Evolutionary conservation across 2,888 invertebrate species (phyloP).

Genomic region (Euspilapteryx auroguttella): DNA sequence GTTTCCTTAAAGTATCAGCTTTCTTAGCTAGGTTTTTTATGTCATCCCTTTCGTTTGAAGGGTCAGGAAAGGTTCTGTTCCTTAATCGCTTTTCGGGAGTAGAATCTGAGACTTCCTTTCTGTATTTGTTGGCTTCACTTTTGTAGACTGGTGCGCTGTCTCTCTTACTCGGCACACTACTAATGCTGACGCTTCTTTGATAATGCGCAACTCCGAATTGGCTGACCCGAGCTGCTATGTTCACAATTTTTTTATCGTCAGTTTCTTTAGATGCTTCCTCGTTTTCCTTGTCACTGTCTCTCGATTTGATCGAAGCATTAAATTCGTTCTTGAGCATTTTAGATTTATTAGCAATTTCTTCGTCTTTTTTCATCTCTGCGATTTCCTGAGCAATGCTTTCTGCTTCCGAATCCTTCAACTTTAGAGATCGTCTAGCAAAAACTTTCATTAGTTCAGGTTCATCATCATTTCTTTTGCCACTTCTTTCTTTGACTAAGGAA

Average conservation of each 20-base stretch:
- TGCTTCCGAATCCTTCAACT: conserved; percentile 72
- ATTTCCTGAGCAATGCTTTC: conserved; percentile 63
- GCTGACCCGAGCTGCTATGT: conserved; percentile 42
- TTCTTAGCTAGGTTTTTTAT: conserved; percentile 41
- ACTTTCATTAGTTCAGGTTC: conserved; percentile 83
- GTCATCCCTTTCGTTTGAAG: conserved; percentile 47
- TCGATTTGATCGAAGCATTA: conserved; percentile 57
- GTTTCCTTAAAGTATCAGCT: conserved; percentile 45
- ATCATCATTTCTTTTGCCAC: conserved; percentile 60
- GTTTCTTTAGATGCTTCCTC: conserved; percentile 33
- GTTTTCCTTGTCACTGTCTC: conserved; percentile 77
- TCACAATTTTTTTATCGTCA: conserved; percentile 37
- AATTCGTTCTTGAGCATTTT: conserved; percentile 45
- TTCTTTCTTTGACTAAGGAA: conserved; percentile 34
- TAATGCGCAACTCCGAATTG: conserved; percentile 48
- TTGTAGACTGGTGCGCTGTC: conserved; percentile 42
- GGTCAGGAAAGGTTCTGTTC: conserved; percentile 52
- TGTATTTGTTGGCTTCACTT: conserved; percentile 47
- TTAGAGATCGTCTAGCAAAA: conserved; percentile 77
- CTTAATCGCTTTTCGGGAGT: conserved; percentile 50
- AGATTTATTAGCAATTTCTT: conserved; percentile 23
- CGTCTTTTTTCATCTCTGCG: conserved; percentile 39
- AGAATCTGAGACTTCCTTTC: conserved; percentile 52
- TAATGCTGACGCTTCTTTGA: conserved; percentile 45
- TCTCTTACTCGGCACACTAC: conserved; percentile 33